Conservation (phyloP, 2,888 invertebrate genomes). For the Lithophane socia region DNA sequence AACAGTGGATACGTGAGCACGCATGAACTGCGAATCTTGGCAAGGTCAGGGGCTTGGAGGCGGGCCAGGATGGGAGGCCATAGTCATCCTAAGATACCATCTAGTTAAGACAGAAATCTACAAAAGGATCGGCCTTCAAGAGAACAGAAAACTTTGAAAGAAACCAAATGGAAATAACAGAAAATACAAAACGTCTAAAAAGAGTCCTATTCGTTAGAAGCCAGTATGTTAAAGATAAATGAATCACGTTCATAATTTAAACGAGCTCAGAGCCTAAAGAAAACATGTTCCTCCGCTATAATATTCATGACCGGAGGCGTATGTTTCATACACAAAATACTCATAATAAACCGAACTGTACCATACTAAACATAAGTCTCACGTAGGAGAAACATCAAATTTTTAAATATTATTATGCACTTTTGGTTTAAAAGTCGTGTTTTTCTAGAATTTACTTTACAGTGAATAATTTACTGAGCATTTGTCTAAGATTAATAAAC, state of each 20-base stretch:
- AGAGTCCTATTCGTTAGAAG: constrained; percentile 32
- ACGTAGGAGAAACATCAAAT: constrained; percentile 32
- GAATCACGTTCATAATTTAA: constrained; percentile 68
- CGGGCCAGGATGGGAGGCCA: constrained; percentile 77
- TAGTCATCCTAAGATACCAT: constrained; percentile 72
- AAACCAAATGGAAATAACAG: constrained; percentile 40
- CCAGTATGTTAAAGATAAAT: constrained; percentile 61
- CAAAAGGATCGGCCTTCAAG: constrained; percentile 72
- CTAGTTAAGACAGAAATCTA: constrained; percentile 66
- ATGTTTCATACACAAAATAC: constrained; percentile 55
- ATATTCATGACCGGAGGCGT: constrained; percentile 63
- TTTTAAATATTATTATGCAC: constrained; percentile 27
- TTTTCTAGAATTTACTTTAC: constrained; percentile 5
- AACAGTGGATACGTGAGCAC: constrained; percentile 78
- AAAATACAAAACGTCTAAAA: constrained; percentile 43
- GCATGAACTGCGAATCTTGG: constrained; percentile 77
- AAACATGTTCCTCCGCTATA: constrained; percentile 64
- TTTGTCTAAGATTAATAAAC: not conserved
- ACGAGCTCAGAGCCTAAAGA: constrained; percentile 53
- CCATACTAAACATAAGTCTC: constrained; percentile 43
- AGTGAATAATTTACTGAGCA: constrained; percentile 6
- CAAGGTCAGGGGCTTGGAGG: constrained; percentile 84
- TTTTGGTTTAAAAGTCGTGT: constrained; percentile 13
- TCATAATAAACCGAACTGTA: constrained; percentile 40
- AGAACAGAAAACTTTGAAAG: constrained; percentile 40